Evolutionary conservation across 2,888 invertebrate species (phyloP).

Genomic region (Drosophila maculinotata): DNA sequence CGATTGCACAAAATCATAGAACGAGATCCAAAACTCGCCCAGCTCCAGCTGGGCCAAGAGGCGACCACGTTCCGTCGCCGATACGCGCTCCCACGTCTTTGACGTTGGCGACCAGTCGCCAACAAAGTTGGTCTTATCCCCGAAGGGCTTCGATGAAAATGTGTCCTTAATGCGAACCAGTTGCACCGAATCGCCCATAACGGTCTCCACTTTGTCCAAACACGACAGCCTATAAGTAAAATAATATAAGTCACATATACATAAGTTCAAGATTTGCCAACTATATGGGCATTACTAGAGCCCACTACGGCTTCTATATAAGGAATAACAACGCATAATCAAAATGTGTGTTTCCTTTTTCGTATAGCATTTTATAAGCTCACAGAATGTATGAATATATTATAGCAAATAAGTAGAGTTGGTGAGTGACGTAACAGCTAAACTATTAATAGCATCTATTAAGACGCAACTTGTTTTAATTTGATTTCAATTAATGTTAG

Average conservation of each 20-base stretch:
- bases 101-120: slow-evolving; percentile 90
- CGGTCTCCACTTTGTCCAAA: slow-evolving; percentile 87
- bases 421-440: no score
- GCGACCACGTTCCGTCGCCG: slow-evolving; percentile 90
- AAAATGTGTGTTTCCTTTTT: no score
- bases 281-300: no score
- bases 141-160: slow-evolving; percentile 86
- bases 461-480: no score
- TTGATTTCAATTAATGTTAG: no score
- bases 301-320: no score
- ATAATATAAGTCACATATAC: not conserved
- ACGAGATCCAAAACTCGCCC: slow-evolving; percentile 93
- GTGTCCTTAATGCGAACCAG: slow-evolving; percentile 90
- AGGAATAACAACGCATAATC: no score
- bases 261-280: no score
- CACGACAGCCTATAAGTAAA: slow-evolving; percentile 73
- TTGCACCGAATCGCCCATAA: slow-evolving; percentile 89
- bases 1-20: slow-evolving; percentile 92
- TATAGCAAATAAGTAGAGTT: no score
- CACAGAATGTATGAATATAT: no score
- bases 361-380: no score
- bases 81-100: slow-evolving; percentile 91
- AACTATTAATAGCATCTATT: no score
- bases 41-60: slow-evolving; percentile 88
- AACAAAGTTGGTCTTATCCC: slow-evolving; percentile 88